A percentile compares a stretch with the other conserved stretches of the same genome.
Conservation (phyloP, 2,113 vertebrate species). For the Charadrius vociferus region DNA sequence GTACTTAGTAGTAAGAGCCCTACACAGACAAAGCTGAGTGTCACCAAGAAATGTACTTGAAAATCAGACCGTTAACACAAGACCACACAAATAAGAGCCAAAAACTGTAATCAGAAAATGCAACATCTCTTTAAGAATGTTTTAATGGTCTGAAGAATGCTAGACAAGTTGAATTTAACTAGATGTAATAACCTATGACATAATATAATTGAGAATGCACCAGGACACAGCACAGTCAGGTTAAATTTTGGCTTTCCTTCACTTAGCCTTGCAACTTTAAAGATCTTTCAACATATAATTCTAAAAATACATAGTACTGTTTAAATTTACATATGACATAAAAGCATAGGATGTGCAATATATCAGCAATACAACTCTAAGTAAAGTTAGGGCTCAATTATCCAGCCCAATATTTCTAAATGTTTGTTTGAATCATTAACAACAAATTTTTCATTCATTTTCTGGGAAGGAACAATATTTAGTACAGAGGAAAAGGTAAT, state of each 20-base stretch:
- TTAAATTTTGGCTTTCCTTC: slow-evolving; percentile 38
- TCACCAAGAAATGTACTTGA: slow-evolving; percentile 64
- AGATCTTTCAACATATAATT: neutral
- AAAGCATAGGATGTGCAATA: neutral
- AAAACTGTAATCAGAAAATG: slow-evolving; percentile 63
- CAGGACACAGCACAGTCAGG: neutral
- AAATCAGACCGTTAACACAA: slow-evolving; percentile 66
- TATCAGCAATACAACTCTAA: neutral
- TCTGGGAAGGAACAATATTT: neutral
- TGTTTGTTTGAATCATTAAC: neutral
- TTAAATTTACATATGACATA: slow-evolving; percentile 25
- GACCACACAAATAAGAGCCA: slow-evolving; percentile 63
- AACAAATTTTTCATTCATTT: neutral
- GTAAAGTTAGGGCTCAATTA: neutral
- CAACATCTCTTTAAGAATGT: slow-evolving; percentile 48
- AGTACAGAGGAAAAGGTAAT: neutral
- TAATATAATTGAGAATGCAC: slow-evolving; percentile 32
- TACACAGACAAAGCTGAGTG: slow-evolving; percentile 61
- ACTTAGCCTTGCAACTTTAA: slow-evolving; percentile 35
- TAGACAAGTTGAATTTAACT: slow-evolving; percentile 50
- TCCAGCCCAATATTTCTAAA: neutral
- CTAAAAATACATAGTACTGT: neutral
- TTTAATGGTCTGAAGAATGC: slow-evolving; percentile 49
- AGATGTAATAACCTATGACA: slow-evolving; percentile 48
- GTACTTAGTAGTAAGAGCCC: slow-evolving; percentile 58